Percentiles rank a stretch among this genome's conserved stretches.
Evolutionary conservation across 2,113 vertebrate species (phyloP).

Genomic region (Urocynchramus pylzowi): DNA sequence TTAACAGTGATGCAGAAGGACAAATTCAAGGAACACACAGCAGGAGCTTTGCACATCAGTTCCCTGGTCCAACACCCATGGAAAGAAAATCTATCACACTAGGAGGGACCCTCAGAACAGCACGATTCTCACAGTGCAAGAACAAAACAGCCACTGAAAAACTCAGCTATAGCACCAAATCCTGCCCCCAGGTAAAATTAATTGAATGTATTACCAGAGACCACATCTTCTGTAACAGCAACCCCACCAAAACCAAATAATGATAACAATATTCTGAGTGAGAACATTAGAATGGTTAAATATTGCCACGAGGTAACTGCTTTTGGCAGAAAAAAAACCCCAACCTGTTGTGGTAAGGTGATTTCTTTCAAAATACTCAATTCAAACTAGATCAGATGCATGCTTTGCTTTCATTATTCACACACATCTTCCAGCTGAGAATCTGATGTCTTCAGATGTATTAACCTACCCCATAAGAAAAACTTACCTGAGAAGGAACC

Average conservation of each 20-base stretch:
- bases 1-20: not conserved
- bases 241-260: not conserved
- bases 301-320: not conserved
- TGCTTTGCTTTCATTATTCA: not conserved
- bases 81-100: not conserved
- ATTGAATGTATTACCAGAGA: not conserved
- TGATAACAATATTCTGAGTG: not conserved
- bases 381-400: not conserved
- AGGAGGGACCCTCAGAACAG: not conserved
- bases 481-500: not conserved
- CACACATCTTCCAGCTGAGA: not conserved
- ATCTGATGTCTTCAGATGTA: not conserved
- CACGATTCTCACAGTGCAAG: rapidly evolving
- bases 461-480: not conserved
- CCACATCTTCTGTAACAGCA: not conserved
- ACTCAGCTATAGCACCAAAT: not conserved
- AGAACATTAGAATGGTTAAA: not conserved
- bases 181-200: not conserved
- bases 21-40: not conserved
- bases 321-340: not conserved
- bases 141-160: not conserved
- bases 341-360: not conserved
- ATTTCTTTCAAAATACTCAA: not conserved
- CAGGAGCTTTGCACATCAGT: not conserved
- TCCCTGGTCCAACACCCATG: not conserved